These are phyloP conservation scores for Podilymbus podiceps DNA, from an alignment of 2,113 vertebrate genomes.

Conservation along the genomic window DNA sequence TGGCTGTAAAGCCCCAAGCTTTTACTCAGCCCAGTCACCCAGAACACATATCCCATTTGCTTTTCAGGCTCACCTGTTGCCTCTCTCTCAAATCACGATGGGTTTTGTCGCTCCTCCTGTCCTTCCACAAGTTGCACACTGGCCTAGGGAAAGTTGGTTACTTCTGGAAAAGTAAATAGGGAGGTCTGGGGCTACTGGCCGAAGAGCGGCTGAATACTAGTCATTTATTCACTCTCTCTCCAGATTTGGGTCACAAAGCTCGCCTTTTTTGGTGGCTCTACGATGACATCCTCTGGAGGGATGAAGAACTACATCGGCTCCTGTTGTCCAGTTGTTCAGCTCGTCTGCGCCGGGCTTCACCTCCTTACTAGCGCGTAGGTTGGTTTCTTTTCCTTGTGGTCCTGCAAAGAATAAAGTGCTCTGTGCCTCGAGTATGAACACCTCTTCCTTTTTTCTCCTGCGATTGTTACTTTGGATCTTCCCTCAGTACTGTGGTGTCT, in stretches of 20 bases:
- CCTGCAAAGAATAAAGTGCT: not conserved
- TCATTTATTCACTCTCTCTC: not conserved
- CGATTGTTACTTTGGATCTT: not conserved
- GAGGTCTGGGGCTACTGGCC: not conserved
- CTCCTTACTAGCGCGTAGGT: not conserved
- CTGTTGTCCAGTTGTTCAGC: not conserved
- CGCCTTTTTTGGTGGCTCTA: conserved; percentile 32
- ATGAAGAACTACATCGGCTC: not conserved
- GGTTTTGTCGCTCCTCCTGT: not conserved
- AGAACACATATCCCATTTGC: not conserved
- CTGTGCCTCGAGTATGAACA: too few species aligned
- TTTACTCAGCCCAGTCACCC: not conserved
- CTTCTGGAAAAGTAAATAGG: not conserved
- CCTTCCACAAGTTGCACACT: not conserved
- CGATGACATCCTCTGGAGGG: conserved; percentile 65
- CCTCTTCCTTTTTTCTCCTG: not conserved
- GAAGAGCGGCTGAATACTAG: not conserved
- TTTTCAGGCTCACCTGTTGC: not conserved
- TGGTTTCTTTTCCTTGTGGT: not conserved
- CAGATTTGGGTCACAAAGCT: not conserved
- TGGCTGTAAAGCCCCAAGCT: rapidly evolving
- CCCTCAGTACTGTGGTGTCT: not conserved
- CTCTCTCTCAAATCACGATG: not conserved
- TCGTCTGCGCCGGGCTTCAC: not conserved
- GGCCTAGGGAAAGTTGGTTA: not conserved